Evolutionary conservation across 2,113 vertebrate genomes (phyloP).

Genomic region (Telmatochromis sp.): DNA sequence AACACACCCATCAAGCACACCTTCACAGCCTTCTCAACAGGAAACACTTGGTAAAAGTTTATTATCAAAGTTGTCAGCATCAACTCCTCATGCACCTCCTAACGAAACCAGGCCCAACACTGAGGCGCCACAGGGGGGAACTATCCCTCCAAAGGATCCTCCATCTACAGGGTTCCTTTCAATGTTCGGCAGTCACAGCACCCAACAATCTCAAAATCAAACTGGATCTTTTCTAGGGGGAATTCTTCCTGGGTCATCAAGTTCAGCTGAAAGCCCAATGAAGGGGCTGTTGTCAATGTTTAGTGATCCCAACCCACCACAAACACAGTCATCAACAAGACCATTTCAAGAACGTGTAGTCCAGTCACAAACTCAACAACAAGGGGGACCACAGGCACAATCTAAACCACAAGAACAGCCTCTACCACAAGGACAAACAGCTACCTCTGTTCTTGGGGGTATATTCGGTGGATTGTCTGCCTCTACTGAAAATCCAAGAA

Average conservation of each 20-base stretch:
- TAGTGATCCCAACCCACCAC: slow-evolving; percentile 46
- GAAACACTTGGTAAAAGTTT: slow-evolving; percentile 52
- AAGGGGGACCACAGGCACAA: slow-evolving; percentile 1
- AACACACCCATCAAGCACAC: neutral
- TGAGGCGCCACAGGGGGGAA: slow-evolving; percentile 22
- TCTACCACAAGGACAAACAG: slow-evolving; percentile 27
- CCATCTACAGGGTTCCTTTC: slow-evolving; percentile 56
- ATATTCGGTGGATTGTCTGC: slow-evolving; percentile 42
- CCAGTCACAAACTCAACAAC: slow-evolving; percentile 8
- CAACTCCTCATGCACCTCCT: slow-evolving; percentile 14
- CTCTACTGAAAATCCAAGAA: slow-evolving; percentile 50
- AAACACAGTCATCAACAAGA: slow-evolving; percentile 18
- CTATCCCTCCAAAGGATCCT: slow-evolving; percentile 47
- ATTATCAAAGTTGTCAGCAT: slow-evolving; percentile 56
- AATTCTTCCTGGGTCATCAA: slow-evolving; percentile 53
- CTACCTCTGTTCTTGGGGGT: slow-evolving; percentile 49
- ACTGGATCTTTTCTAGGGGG: slow-evolving; percentile 49
- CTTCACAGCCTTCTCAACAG: slow-evolving; percentile 30
- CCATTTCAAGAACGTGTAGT: slow-evolving; percentile 3
- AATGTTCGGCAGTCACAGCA: slow-evolving; percentile 39
- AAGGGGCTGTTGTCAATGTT: slow-evolving; percentile 80
- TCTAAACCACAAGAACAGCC: slow-evolving; percentile 23
- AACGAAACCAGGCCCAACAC: slow-evolving; percentile 38
- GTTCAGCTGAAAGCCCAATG: slow-evolving; percentile 46
- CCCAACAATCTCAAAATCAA: slow-evolving; percentile 48